phyloP scores from a whole-genome alignment of 2,797 vertebrate genomes.

The Tadarida brasiliensis region DNA sequence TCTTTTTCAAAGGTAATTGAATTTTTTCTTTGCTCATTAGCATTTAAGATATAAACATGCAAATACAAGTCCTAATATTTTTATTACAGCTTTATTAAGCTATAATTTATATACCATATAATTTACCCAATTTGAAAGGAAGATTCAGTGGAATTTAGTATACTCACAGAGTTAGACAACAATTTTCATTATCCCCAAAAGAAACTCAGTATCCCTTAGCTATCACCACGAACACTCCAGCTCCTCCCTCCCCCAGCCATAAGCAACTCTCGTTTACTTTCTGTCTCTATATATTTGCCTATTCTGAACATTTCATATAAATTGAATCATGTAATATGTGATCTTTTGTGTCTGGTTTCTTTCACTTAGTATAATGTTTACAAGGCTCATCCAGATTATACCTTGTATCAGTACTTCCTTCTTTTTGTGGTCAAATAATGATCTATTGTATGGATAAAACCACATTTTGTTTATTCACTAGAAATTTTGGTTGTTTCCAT shows the following conservation, averaged over 20 bases:
- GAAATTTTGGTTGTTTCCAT: background rate
- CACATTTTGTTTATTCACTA: background rate
- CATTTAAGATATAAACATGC: background rate
- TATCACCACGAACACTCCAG: background rate
- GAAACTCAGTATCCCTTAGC: background rate
- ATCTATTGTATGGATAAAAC: background rate
- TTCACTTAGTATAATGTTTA: background rate
- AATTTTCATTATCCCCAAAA: background rate
- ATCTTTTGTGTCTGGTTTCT: background rate
- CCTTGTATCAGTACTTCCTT: background rate
- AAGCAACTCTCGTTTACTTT: background rate
- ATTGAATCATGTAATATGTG: background rate
- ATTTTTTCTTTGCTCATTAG: constrained; percentile 6
- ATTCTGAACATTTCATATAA: background rate
- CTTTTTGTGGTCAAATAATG: background rate
- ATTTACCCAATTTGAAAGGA: background rate
- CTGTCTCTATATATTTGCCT: background rate
- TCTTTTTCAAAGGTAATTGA: background rate
- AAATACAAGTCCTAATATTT: background rate
- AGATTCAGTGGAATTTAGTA: background rate
- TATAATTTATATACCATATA: background rate
- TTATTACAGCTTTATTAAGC: background rate
- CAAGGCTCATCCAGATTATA: background rate
- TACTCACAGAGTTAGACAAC: background rate
- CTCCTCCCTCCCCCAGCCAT: background rate